These are phyloP conservation scores for Apodemus speciosus DNA, from an alignment of 2,113 vertebrate genomes.

Conservation along the genomic window DNA sequence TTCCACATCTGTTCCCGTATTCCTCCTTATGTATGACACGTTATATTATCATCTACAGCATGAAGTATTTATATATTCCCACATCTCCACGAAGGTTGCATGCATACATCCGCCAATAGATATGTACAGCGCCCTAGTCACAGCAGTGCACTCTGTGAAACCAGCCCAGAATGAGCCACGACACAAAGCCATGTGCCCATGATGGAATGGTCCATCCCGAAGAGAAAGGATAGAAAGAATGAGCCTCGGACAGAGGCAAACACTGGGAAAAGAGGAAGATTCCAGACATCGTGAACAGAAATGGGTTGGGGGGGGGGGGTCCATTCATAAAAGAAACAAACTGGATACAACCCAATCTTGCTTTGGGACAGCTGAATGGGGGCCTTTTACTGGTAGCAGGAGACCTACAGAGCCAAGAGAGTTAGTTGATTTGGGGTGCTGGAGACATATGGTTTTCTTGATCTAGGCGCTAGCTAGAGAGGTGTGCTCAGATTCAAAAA, in stretches of 20 bases:
- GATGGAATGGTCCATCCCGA: background rate
- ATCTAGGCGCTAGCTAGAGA: background rate
- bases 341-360: background rate
- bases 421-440: too few species aligned
- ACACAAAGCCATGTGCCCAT: accelerated
- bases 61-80: background rate
- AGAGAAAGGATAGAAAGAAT: background rate
- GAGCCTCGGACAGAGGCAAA: background rate
- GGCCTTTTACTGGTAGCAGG: background rate
- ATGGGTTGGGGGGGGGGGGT: background rate
- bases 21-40: background rate
- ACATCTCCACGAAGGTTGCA: accelerated
- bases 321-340: background rate
- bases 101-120: background rate
- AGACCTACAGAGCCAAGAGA: too few species aligned
- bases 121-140: background rate
- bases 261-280: accelerated
- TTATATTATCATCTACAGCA: background rate
- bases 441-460: background rate
- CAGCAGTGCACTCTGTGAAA: background rate
- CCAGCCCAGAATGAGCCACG: background rate
- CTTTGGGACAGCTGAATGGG: accelerated
- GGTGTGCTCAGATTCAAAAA: background rate
- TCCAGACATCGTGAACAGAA: background rate
- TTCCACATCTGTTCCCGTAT: background rate